phyloP scores from a whole-genome alignment of 1,140 invertebrate genomes.

The Drosophila repletoides region DNA sequence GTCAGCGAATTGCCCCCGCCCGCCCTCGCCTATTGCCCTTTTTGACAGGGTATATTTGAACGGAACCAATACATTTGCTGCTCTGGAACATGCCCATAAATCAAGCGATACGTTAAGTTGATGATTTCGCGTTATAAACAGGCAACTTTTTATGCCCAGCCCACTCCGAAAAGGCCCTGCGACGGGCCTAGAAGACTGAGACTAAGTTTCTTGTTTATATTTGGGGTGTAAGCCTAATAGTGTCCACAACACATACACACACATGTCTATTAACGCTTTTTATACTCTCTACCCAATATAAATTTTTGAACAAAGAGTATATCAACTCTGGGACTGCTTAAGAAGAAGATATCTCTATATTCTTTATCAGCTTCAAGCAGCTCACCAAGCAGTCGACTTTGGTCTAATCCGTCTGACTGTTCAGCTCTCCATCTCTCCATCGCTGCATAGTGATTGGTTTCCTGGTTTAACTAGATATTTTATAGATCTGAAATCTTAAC shows the following conservation, averaged over 20 bases:
- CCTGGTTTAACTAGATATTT: too few relatives aligned
- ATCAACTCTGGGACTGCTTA: too few relatives aligned
- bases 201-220: constrained; percentile 58
- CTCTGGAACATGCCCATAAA: constrained; percentile 60
- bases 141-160: constrained; percentile 41
- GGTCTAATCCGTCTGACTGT: too few relatives aligned
- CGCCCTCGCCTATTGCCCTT: background rate
- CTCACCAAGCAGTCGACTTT: too few relatives aligned
- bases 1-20: constrained; percentile 28
- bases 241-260: constrained; percentile 41
- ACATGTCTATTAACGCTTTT: constrained; percentile 63
- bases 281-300: too few relatives aligned
- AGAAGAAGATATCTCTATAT: too few relatives aligned
- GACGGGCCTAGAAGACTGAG: constrained; percentile 7
- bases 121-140: constrained; percentile 80
- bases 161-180: constrained; percentile 7
- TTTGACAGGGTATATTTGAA: constrained; percentile 46
- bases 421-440: too few relatives aligned
- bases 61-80: constrained; percentile 74
- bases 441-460: too few relatives aligned
- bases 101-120: constrained; percentile 71
- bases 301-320: too few relatives aligned
- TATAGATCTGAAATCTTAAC: too few relatives aligned
- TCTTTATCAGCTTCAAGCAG: too few relatives aligned
- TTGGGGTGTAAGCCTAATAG: constrained; percentile 61